Evolutionary conservation across 2,113 vertebrate species (phyloP).

Genomic region (Morone saxatilis): DNA sequence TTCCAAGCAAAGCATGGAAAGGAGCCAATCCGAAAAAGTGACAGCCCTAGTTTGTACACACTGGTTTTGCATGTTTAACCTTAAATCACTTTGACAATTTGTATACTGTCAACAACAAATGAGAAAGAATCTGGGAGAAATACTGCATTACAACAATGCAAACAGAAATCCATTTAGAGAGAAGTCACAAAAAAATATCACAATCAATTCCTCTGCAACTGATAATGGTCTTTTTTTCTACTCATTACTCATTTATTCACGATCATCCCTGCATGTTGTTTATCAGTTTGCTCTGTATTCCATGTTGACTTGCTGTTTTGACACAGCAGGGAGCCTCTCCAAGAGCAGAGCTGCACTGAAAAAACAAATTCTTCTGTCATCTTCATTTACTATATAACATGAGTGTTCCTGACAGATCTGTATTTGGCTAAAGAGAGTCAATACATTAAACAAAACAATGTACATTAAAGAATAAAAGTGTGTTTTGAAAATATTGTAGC

Average conservation of each 20-base stretch:
- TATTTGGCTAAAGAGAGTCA: neutral
- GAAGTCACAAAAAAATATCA: neutral
- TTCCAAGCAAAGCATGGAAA: too few relatives aligned
- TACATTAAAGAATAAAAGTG: neutral
- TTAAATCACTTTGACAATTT: too few relatives aligned
- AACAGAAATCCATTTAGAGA: neutral
- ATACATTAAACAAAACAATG: neutral
- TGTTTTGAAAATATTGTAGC: neutral
- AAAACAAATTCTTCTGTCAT: slow-evolving; percentile 2
- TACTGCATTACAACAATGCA: neutral
- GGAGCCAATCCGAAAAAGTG: too few relatives aligned
- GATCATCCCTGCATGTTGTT: neutral
- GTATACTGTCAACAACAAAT: too few relatives aligned
- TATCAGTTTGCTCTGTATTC: neutral
- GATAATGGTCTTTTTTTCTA: neutral
- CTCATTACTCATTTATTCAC: neutral
- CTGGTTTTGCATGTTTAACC: too few relatives aligned
- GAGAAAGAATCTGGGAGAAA: neutral
- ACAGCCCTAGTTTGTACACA: too few relatives aligned
- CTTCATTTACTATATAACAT: neutral
- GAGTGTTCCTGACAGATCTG: neutral
- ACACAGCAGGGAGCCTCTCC: neutral
- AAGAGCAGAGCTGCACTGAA: neutral
- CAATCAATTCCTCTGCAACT: neutral
- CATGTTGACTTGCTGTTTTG: neutral